Evolutionary conservation across 2,113 vertebrate genomes (phyloP).

Genomic region (Anseranas semipalmata): DNA sequence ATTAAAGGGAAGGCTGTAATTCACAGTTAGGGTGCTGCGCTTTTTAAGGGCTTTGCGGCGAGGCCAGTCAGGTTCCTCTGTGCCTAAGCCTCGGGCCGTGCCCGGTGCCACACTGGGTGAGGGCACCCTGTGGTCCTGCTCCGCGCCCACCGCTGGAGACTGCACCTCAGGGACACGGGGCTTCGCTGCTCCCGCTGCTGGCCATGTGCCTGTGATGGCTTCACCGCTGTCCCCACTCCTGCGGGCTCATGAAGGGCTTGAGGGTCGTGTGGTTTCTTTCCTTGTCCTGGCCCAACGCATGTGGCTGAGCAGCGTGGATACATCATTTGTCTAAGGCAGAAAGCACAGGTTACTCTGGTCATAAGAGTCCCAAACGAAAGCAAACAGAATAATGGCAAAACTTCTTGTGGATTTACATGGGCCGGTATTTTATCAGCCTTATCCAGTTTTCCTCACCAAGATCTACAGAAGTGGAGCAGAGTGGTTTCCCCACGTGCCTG

Average conservation of each 20-base stretch:
- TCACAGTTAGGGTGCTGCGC: neutral
- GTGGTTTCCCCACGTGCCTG: neutral
- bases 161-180: neutral
- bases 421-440: neutral
- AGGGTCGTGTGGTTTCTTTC: neutral
- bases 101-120: neutral
- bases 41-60: neutral
- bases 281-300: accelerated
- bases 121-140: neutral
- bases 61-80: neutral
- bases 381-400: neutral
- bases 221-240: accelerated
- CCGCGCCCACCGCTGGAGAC: accelerated
- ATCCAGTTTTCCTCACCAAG: accelerated
- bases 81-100: neutral
- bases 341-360: neutral
- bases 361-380: neutral
- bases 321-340: neutral
- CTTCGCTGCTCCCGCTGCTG: neutral
- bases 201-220: neutral
- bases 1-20: slow-evolving; percentile 29
- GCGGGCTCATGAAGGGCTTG: accelerated
- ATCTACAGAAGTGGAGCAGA: neutral
- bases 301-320: neutral
- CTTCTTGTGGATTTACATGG: neutral